These are phyloP conservation scores for Ascaphus truei DNA, from an alignment of 2,113 vertebrate species.

Conservation along the genomic window DNA sequence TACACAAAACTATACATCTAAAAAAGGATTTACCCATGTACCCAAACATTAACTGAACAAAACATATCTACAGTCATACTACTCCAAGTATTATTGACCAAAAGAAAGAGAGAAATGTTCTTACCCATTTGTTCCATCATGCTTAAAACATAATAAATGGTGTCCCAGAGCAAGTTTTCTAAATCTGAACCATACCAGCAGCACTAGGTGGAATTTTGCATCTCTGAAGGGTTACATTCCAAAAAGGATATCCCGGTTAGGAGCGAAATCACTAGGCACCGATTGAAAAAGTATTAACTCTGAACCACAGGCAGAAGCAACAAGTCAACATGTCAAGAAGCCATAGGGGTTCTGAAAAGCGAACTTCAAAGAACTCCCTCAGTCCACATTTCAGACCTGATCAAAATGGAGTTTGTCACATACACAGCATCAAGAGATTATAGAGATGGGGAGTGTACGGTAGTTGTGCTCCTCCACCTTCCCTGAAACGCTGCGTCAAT, in stretches of 20 bases:
- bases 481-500: slow-evolving; percentile 48
- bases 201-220: neutral
- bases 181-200: neutral
- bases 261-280: neutral
- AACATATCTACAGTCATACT: too few relatives aligned
- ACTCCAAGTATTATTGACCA: neutral
- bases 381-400: slow-evolving; percentile 9
- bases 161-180: too few relatives aligned
- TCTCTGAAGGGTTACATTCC: neutral
- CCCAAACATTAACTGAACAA: too few relatives aligned
- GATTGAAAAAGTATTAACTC: too few relatives aligned
- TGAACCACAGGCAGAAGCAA: neutral
- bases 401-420: slow-evolving; percentile 48
- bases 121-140: slow-evolving; percentile 10
- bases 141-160: neutral
- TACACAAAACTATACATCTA: neutral
- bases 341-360: neutral
- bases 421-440: slow-evolving; percentile 46
- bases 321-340: neutral
- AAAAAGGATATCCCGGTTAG: neutral
- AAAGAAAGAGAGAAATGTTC: neutral
- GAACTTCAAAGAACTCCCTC: neutral
- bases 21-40: too few relatives aligned
- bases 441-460: slow-evolving; percentile 57
- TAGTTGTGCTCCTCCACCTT: slow-evolving; percentile 49